Evolutionary conservation across 1,140 invertebrate species (phyloP), one percentile per base, ranked within the genome.

Genomic region (Drosophila auraria): DNA sequence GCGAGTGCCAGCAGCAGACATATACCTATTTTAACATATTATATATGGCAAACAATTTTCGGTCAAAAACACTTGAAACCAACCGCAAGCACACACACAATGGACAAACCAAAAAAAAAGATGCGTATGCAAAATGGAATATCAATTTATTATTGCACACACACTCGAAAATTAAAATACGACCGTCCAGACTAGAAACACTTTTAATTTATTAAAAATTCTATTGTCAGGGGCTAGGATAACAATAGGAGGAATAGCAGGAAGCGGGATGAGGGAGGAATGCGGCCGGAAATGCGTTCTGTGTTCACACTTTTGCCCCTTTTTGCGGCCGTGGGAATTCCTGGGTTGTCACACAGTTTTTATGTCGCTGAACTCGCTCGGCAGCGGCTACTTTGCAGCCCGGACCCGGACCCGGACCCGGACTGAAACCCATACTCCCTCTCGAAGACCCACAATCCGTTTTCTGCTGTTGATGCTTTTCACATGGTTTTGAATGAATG

Each of bases 161-260:
- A 66, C 36, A 49, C 63, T 69, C 54, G 65, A 79, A 80, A 79
- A 82, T 69, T 74, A 74, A 82, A 78, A 83, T 66, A 69, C 71
- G 51, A 60, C 59, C 30, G 20, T 17, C 57, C 57, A 42, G 71
- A 64, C 57, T 44, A 45, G 58, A 56, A 82, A 82, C 62, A 82
- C 78, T 87, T 87, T 87, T 80, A 79, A 87, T 87, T 87, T 87
- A 87, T 87, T 84, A 87, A 87, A 86, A 87, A 87, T 87, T 87
- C 83, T 87, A 87, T 86, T 87, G 83, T 87, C 51, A 73, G 33
- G 65, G 50, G 59, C 71, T 82, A 79, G 83, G 84, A 80, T 87
- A 87, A 87, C 82, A 87, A 87, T 87, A 79, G 69, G 62, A 54
- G 30, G 51, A 38, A 11, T 3, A 20, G 42, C 3, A 20, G n/a